Evolutionary conservation across 2,113 vertebrate species (phyloP).

Genomic region (Halichoerus grypus): DNA sequence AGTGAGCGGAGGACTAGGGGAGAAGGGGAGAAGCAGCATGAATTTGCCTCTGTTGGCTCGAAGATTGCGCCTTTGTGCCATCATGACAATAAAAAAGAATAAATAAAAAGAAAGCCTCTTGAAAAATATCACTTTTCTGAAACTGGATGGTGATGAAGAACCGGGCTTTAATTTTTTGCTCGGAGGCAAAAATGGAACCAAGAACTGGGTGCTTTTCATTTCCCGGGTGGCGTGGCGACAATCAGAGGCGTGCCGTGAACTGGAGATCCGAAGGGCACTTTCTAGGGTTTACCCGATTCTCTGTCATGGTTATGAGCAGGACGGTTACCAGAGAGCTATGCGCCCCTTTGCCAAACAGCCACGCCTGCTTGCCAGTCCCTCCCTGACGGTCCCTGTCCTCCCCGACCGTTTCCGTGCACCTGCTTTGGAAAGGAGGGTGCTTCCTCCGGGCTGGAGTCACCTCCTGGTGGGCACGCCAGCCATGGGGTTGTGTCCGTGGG

Average conservation of each 20-base stretch:
- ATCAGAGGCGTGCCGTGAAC: background rate
- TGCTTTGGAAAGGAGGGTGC: background rate
- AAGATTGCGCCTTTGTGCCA: background rate
- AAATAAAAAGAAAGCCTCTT: background rate
- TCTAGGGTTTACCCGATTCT: accelerated
- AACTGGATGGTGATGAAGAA: background rate
- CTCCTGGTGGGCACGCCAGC: background rate
- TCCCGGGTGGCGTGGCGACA: accelerated
- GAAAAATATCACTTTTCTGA: background rate
- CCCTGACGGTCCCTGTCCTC: too few species aligned
- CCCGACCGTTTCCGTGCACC: accelerated
- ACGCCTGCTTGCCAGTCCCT: background rate
- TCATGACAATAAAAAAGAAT: background rate
- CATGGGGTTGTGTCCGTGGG: background rate
- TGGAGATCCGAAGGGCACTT: background rate
- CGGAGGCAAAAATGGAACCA: background rate
- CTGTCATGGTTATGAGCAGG: background rate
- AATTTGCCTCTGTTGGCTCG: background rate
- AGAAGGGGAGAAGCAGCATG: background rate
- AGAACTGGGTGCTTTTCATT: background rate
- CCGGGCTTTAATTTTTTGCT: background rate
- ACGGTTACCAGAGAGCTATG: accelerated
- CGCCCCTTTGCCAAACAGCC: accelerated
- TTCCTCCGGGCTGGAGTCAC: background rate
- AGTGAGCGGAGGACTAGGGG: accelerated